Percentiles rank a stretch among this genome's conserved stretches.
Conservation (phyloP, 92 coral and sea anemone species). For the Pocillopora meandrina region DNA sequence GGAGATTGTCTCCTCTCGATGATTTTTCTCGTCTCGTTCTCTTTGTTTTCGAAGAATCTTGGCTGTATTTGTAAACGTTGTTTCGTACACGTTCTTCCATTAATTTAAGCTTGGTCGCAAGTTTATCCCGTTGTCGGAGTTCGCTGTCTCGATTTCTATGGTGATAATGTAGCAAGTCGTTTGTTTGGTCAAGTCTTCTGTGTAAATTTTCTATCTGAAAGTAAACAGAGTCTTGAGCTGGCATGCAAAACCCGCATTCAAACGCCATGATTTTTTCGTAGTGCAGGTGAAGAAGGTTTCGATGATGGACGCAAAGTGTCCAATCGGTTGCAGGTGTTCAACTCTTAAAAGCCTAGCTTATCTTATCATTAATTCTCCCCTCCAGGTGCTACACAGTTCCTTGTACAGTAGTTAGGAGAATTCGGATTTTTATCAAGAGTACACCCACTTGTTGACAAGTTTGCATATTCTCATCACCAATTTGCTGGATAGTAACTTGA, state of each 20-base stretch:
- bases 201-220: slow-evolving; percentile 32
- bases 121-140: slow-evolving; percentile 9
- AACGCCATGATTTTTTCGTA: slow-evolving; percentile 12
- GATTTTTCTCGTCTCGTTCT: not conserved
- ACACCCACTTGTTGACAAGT: too few relatives aligned
- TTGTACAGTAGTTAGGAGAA: too few relatives aligned
- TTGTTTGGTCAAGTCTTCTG: slow-evolving; percentile 37
- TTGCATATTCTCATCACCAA: too few relatives aligned
- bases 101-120: slow-evolving; percentile 10
- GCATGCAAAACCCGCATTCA: not conserved
- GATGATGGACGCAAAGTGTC: not conserved
- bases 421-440: too few relatives aligned
- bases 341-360: too few relatives aligned
- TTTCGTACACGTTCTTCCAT: slow-evolving; percentile 12
- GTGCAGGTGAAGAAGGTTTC: not conserved
- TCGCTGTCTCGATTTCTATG: slow-evolving; percentile 8
- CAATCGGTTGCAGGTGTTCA: not conserved
- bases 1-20: slow-evolving; percentile 8
- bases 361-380: too few relatives aligned
- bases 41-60: not conserved
- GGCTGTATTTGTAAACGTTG: not conserved
- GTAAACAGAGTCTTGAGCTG: slow-evolving; percentile 14
- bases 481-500: too few relatives aligned
- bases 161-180: slow-evolving; percentile 4
- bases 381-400: too few relatives aligned